Base-by-base conservation (phyloP, 2,113 vertebrate genomes). In the Zeus faber region DNA sequence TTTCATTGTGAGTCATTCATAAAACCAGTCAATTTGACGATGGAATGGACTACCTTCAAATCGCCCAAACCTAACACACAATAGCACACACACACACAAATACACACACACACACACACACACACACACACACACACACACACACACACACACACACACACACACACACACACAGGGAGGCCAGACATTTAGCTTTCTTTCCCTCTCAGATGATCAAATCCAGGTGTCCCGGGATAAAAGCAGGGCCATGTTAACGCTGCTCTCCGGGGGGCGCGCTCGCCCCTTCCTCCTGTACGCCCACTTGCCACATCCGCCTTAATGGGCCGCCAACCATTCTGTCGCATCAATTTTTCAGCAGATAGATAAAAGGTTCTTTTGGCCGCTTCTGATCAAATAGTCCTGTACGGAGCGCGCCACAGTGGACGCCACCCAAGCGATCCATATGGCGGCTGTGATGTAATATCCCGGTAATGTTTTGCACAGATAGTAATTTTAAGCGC, bases 161-260 rank as follows among this genome's bases (percentile, higher is more conserved):
- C 13, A 5, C 3, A 3, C 18, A 43, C 40, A 43, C 40, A 37
- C 10, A 18, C 29, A 16, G 8, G 57, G 40, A 7, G 13, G 29
- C n/a, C 8, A 21, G 21, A 14, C 33, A 52, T 22, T 37, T 20
- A n/a, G 17, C 47, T 62, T 41, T 24, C 23, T 58, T 43, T 51
- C 49, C n/a, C 14, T 52, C 53, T 58, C n/a, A 54, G 60, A 74
- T 46, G n/a, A 69, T 69, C 54, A 54, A 23, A 80, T 33, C 24
- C 48, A 70, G 58, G 52, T 74, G 66, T 54, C 55, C 62, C 16
- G 44, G 48, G 63, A 78, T 68, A 43, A 51, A 25, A 67, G 55
- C 58, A 29, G 25, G 43, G n/a, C 43, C 29, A 23, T 25, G 41
- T 49, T 49, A 24, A 11, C 18, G 20, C 16, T 22, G 18, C 50